Percentiles rank a stretch among this genome's conserved stretches.
Conservation (phyloP, 2,113 vertebrate species). For the Fulica atra region DNA sequence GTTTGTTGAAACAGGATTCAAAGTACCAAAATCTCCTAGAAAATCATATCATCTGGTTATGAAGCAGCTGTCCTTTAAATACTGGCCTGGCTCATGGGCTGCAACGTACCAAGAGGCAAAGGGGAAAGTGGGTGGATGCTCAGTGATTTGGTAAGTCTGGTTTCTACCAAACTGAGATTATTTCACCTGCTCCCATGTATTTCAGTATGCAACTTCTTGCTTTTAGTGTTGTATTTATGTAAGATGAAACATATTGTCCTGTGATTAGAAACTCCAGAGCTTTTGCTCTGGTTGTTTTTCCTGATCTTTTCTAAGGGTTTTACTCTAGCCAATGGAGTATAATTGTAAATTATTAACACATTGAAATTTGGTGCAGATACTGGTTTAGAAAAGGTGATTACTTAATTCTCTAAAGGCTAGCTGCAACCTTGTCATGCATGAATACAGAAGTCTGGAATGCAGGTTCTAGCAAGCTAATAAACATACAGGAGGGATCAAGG, state of each 20-base stretch:
- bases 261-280: neutral
- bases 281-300: neutral
- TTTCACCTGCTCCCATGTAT: neutral
- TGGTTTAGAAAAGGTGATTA: neutral
- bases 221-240: neutral
- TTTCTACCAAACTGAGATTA: neutral
- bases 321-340: neutral
- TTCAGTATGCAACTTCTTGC: neutral
- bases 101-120: neutral
- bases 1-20: neutral
- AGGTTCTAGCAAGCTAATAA: neutral
- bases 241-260: neutral
- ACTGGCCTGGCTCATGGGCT: neutral
- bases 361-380: neutral
- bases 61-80: neutral
- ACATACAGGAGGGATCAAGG: rapidly evolving
- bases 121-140: neutral
- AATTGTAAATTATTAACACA: neutral
- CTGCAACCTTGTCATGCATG: neutral
- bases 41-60: neutral
- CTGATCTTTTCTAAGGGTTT: neutral
- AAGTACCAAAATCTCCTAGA: neutral
- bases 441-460: neutral
- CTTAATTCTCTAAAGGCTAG: neutral
- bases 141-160: neutral